Conservation (phyloP, 1,140 invertebrate genomes). For the Drosophila cardini region DNA sequence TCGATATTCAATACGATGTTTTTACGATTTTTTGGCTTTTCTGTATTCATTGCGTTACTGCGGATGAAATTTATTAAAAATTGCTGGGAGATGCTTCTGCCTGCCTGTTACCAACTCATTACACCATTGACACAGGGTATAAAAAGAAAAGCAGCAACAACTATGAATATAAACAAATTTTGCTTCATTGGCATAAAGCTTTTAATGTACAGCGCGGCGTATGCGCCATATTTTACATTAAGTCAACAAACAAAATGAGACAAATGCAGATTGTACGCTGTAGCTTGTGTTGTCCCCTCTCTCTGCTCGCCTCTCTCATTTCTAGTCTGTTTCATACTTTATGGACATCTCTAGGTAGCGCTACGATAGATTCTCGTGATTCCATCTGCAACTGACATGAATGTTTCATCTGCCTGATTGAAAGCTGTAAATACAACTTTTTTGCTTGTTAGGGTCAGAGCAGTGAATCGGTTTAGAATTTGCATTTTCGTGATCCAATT, state of each 20-base stretch:
- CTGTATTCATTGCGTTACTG: too few relatives aligned
- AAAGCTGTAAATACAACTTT: conserved; percentile 23
- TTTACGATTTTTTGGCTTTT: too few relatives aligned
- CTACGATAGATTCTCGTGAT: conserved; percentile 43
- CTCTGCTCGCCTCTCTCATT: background rate
- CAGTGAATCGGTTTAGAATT: background rate
- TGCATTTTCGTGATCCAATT: conserved; percentile 22
- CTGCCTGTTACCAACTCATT: too few relatives aligned
- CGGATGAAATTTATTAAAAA: too few relatives aligned
- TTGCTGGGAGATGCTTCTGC: too few relatives aligned
- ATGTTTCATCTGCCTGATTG: conserved; percentile 52
- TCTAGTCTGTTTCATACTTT: background rate
- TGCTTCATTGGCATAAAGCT: conserved; percentile 66
- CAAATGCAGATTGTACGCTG: conserved; percentile 34
- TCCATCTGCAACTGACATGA: conserved; percentile 32
- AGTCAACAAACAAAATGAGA: conserved; percentile 68
- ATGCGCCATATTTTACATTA: conserved; percentile 80
- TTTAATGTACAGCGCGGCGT: conserved; percentile 75
- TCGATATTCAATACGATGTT: too few relatives aligned
- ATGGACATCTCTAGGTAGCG: conserved; percentile 27
- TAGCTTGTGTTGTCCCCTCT: background rate
- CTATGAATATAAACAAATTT: conserved; percentile 71
- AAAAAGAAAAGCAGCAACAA: conserved; percentile 11
- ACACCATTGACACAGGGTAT: background rate
- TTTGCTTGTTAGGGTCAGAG: background rate